Percentiles rank a stretch among this genome's conserved stretches.
These are phyloP conservation scores for Cosmorhoe ocellata DNA, from an alignment of 2,888 invertebrate species.

Conservation along the genomic window DNA sequence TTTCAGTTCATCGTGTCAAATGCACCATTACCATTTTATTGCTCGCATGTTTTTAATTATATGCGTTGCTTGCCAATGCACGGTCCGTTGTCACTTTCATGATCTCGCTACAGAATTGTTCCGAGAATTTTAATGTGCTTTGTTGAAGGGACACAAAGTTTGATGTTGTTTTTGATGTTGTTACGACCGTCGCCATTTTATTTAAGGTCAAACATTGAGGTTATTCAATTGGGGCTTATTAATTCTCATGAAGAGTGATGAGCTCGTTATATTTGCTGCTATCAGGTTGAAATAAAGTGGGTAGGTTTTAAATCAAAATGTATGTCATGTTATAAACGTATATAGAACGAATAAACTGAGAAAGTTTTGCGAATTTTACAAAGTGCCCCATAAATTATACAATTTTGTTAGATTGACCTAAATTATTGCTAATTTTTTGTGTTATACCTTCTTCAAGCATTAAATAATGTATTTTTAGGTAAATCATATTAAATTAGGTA, in stretches of 20 bases:
- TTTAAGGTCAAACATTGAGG: conserved; percentile 20
- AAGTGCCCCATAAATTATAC: conserved; percentile 2
- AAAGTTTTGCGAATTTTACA: conserved; percentile 3
- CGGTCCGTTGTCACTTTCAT: conserved; percentile 3
- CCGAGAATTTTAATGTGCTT: conserved; percentile 7
- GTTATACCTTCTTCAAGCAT: no score
- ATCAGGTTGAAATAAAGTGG: conserved; percentile 17
- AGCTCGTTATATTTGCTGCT: conserved; percentile 10
- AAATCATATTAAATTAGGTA: no score
- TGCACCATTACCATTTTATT: conserved; percentile 18
- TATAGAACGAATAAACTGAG: background rate
- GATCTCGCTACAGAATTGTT: conserved; percentile 7
- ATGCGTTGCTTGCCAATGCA: conserved; percentile 9
- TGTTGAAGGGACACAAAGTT: conserved; percentile 15
- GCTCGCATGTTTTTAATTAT: conserved; percentile 7
- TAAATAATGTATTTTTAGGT: no score
- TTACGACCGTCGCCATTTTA: conserved; percentile 23
- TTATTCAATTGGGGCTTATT: conserved; percentile 14
- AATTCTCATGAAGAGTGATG: conserved; percentile 14
- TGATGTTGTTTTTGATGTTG: conserved; percentile 12
- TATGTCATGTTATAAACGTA: background rate
- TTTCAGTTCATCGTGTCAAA: conserved; percentile 14
- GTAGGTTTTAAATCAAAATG: conserved; percentile 8
- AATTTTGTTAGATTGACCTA: conserved; percentile 6
- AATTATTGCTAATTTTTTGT: no score